Conservation (phyloP, 2,797 vertebrate genomes). For the Sparidentex hasta region DNA sequence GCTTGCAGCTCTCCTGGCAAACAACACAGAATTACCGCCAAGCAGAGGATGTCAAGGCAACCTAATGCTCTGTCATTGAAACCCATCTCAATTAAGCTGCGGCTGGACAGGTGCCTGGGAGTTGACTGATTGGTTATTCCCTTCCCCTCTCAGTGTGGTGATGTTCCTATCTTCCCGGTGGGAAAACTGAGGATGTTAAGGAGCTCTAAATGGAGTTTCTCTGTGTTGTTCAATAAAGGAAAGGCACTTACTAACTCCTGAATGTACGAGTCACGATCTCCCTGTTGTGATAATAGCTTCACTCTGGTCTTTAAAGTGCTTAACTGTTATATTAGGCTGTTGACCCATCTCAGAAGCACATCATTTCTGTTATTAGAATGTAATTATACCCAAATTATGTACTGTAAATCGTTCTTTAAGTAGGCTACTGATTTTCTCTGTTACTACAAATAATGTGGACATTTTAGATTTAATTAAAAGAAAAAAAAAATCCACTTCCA, state of each 20-base stretch:
- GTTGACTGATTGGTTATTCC: constrained; percentile 58
- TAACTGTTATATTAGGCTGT: not conserved
- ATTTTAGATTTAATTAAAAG: not conserved
- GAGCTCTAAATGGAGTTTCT: constrained; percentile 45
- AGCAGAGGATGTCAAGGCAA: constrained; percentile 66
- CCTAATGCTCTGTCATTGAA: constrained; percentile 69
- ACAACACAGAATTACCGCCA: constrained; percentile 60
- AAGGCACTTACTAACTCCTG: constrained; percentile 30
- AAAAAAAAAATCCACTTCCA: too few relatives aligned
- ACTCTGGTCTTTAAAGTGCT: not conserved
- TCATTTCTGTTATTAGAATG: not conserved
- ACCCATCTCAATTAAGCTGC: constrained; percentile 75
- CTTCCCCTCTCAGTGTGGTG: constrained; percentile 32
- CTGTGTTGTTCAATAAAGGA: constrained; percentile 47
- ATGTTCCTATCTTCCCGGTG: constrained; percentile 49
- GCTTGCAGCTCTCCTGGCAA: constrained; percentile 53
- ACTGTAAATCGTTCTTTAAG: not conserved
- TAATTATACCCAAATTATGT: not conserved
- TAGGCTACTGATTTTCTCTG: not conserved
- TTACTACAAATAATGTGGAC: not conserved
- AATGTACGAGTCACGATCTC: constrained; percentile 28
- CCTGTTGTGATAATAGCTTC: constrained; percentile 25
- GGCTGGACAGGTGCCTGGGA: constrained; percentile 62
- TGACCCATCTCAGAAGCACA: not conserved
- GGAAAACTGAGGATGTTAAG: constrained; percentile 40